Conservation (phyloP, 2,888 invertebrate species). For the Serripes groenlandicus region DNA sequence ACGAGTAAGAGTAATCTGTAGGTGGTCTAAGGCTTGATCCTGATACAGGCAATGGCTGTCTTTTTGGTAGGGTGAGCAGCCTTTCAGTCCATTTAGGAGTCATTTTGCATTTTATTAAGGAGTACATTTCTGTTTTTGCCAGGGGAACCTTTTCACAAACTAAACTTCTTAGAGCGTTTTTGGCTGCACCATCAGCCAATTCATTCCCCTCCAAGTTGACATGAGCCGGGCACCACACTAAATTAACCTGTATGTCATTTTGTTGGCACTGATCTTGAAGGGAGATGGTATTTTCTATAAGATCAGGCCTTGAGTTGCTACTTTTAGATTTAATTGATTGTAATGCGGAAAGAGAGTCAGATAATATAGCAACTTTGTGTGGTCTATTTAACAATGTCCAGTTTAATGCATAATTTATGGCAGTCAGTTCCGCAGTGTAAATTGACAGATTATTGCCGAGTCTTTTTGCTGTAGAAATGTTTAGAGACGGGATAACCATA, state of each 20-base stretch:
- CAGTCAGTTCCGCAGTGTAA: neutral
- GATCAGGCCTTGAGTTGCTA: conserved; percentile 9
- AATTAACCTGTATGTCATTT: neutral
- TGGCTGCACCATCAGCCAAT: conserved; percentile 15
- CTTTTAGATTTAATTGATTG: neutral
- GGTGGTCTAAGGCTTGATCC: too few species aligned
- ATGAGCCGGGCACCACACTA: conserved; percentile 30
- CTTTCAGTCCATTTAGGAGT: neutral
- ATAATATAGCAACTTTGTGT: conserved; percentile 1
- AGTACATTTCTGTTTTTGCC: neutral
- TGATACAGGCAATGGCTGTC: too few species aligned
- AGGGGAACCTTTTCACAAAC: neutral
- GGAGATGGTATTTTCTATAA: neutral
- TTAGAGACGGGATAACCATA: neutral
- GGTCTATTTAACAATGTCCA: neutral
- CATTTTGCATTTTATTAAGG: neutral
- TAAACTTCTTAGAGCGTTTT: neutral
- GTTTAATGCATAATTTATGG: neutral
- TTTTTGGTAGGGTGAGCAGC: too few species aligned
- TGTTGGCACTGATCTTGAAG: neutral
- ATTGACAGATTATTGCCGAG: neutral
- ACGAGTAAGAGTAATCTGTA: too few species aligned
- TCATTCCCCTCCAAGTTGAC: conserved; percentile 13
- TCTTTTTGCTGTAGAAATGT: neutral
- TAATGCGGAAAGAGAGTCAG: conserved; percentile 7